These are phyloP conservation scores for Psephotus haematonotus DNA, from an alignment of 2,113 vertebrate species.

Conservation along the genomic window DNA sequence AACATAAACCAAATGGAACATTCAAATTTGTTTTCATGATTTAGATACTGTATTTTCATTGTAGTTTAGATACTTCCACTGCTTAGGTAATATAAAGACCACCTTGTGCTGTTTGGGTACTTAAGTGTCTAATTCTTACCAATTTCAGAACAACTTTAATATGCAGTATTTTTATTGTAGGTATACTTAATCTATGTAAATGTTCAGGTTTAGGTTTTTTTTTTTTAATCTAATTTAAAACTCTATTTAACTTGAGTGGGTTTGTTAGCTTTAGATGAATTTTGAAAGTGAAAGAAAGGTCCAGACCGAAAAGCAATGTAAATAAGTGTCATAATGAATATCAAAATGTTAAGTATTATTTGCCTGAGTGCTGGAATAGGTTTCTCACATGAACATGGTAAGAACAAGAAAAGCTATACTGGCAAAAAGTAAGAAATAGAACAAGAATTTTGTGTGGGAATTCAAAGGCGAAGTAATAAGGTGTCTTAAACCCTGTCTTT, in stretches of 20 bases:
- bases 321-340: neutral
- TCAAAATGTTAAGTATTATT: neutral
- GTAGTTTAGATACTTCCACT: neutral
- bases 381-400: neutral
- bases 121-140: neutral
- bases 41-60: neutral
- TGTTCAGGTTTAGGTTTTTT: neutral
- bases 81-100: neutral
- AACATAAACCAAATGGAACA: neutral
- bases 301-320: neutral
- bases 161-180: neutral
- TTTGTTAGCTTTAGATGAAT: neutral
- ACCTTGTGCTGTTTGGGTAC: neutral
- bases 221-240: neutral
- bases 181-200: neutral
- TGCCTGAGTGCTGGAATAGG: neutral
- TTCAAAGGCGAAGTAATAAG: neutral
- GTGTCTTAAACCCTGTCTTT: neutral
- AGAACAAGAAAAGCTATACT: neutral
- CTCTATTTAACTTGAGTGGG: neutral
- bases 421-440: neutral
- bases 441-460: neutral
- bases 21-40: neutral
- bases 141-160: neutral
- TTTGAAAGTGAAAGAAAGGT: neutral